phyloP scores from a whole-genome alignment of 30 jellyfish, hydroid and myxozoan genomes.

The Cassiopea xamachana region DNA sequence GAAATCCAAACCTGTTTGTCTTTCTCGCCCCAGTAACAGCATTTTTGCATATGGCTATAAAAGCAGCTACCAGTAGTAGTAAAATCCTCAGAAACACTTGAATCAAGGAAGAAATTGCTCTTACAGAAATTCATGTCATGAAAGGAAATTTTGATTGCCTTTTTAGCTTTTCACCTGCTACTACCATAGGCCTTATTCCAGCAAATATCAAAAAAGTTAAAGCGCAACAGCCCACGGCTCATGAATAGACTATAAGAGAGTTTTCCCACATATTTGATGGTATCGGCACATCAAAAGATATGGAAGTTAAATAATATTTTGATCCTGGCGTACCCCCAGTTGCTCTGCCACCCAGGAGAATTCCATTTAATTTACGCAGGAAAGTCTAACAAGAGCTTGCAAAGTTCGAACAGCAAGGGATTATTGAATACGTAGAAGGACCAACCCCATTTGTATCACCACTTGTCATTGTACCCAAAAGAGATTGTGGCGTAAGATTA shows the following conservation, averaged over 20 bases:
- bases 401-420: slow-evolving; percentile 23
- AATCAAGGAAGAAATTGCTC: slow-evolving; percentile 17
- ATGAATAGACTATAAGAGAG: background rate
- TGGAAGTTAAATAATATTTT: slow-evolving; percentile 38
- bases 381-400: slow-evolving; percentile 25
- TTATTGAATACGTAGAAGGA: slow-evolving; percentile 43
- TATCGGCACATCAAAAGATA: slow-evolving; percentile 13
- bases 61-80: slow-evolving; percentile 39
- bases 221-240: background rate
- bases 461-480: slow-evolving; percentile 18
- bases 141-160: slow-evolving; percentile 31
- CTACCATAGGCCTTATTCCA: slow-evolving; percentile 28
- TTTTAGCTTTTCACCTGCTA: slow-evolving; percentile 35
- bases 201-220: slow-evolving; percentile 20
- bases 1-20: background rate
- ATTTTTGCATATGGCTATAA: slow-evolving; percentile 58
- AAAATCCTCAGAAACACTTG: slow-evolving; percentile 25
- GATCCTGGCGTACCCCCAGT: slow-evolving; percentile 56
- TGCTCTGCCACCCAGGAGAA: slow-evolving; percentile 43
- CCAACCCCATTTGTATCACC: slow-evolving; percentile 52
- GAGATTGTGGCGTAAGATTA: slow-evolving; percentile 1
- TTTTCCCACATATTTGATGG: slow-evolving; percentile 24
- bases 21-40: background rate
- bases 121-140: slow-evolving; percentile 31
- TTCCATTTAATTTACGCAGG: slow-evolving; percentile 50